A percentile compares a stretch with the other conserved stretches of the same genome.
phyloP scores from a whole-genome alignment of 2,888 invertebrate genomes.

The Tholera decimalis region DNA sequence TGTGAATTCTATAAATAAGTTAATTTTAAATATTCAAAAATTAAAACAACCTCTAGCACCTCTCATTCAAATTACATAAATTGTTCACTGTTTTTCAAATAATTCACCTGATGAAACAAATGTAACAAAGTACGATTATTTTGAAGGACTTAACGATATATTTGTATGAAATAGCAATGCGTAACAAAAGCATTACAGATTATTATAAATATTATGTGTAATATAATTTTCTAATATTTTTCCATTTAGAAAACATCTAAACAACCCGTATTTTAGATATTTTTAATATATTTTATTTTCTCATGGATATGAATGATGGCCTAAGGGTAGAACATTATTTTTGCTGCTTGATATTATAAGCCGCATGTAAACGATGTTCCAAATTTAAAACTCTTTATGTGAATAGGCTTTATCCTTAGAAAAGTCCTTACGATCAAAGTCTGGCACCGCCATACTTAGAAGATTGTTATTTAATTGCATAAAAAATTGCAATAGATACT shows the following conservation, averaged over 20 bases:
- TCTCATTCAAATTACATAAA: background rate
- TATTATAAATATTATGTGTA: too few species aligned
- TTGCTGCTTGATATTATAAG: background rate
- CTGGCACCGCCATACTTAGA: background rate
- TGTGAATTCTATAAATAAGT: too few species aligned
- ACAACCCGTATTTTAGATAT: background rate
- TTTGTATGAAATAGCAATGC: background rate
- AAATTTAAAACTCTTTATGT: constrained; percentile 14
- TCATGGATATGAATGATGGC: background rate
- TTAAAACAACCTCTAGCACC: background rate
- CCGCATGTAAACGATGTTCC: constrained; percentile 24
- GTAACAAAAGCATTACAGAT: too few species aligned
- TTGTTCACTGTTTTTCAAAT: too few species aligned
- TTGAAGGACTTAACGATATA: background rate
- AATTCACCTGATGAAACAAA: constrained; percentile 13
- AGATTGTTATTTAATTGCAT: background rate
- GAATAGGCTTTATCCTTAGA: constrained; percentile 18
- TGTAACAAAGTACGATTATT: background rate
- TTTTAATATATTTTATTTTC: background rate
- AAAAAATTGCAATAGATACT: background rate
- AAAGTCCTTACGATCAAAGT: constrained; percentile 9
- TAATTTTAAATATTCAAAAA: background rate
- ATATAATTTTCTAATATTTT: too few species aligned
- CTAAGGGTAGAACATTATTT: constrained; percentile 15
- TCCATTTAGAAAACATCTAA: background rate